Percentiles rank a stretch among this genome's conserved stretches.
Evolutionary conservation across 2,113 vertebrate genomes (phyloP).

Genomic region (Dasyprocta punctata): DNA sequence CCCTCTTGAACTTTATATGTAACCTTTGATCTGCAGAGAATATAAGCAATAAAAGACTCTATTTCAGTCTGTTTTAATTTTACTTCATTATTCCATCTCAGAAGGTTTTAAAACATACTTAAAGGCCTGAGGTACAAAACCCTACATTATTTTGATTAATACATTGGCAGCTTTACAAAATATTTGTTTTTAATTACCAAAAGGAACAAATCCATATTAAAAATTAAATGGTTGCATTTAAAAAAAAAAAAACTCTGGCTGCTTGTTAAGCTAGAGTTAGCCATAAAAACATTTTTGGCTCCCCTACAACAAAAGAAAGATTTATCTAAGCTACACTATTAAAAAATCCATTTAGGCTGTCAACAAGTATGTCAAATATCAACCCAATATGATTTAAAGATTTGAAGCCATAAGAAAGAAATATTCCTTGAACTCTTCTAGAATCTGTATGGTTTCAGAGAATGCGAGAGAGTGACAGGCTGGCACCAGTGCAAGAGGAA

Average conservation of each 20-base stretch:
- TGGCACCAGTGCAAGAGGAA: neutral
- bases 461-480: neutral
- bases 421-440: conserved; percentile 24
- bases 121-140: conserved; percentile 33
- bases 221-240: conserved; percentile 70
- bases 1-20: neutral
- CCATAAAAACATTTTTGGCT: conserved; percentile 78
- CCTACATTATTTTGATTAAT: conserved; percentile 74
- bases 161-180: conserved; percentile 68
- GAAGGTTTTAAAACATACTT: conserved; percentile 61
- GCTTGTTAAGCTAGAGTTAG: conserved; percentile 71
- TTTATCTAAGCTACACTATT: conserved; percentile 79
- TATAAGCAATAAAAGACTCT: conserved; percentile 4
- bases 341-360: conserved; percentile 78
- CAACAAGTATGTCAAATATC: conserved; percentile 75
- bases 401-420: conserved; percentile 60
- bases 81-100: conserved; percentile 47
- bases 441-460: conserved; percentile 49
- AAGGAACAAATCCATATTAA: conserved; percentile 70
- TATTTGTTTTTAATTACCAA: conserved; percentile 74
- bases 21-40: conserved; percentile 2
- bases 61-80: conserved; percentile 48
- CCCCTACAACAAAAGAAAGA: conserved; percentile 67
- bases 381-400: conserved; percentile 73
- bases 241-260: conserved; percentile 42